Conservation (phyloP, 2,888 invertebrate genomes). For the Apamea anceps region DNA sequence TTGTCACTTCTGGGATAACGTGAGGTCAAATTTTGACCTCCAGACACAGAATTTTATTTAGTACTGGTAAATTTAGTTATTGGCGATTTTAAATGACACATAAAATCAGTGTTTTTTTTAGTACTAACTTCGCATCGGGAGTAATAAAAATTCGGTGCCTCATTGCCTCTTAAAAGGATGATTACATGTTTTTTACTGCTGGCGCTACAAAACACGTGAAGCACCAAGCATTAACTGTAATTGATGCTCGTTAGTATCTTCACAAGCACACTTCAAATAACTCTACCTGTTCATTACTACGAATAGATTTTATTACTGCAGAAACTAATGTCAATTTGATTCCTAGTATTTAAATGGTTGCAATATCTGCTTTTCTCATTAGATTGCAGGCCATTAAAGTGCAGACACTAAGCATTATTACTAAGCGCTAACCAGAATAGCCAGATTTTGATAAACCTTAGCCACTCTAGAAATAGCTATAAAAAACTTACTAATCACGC, state of each 20-base stretch:
- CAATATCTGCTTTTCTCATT: constrained; percentile 9
- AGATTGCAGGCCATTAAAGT: constrained; percentile 11
- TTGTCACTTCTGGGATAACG: neutral
- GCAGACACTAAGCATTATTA: constrained; percentile 23
- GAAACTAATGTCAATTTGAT: neutral
- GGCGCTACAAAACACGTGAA: constrained; percentile 42
- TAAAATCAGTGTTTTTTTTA: constrained; percentile 7
- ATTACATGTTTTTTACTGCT: constrained; percentile 38
- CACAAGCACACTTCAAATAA: constrained; percentile 21
- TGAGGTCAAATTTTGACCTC: neutral
- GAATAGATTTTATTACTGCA: constrained; percentile 2
- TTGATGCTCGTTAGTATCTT: constrained; percentile 19
- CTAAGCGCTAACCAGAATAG: constrained; percentile 45
- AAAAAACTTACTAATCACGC: constrained; percentile 42
- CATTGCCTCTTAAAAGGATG: constrained; percentile 15
- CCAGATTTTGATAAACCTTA: constrained; percentile 46
- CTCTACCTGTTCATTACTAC: constrained; percentile 9
- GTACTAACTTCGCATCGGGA: neutral
- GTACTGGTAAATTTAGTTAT: neutral
- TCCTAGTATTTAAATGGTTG: neutral
- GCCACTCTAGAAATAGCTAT: constrained; percentile 39
- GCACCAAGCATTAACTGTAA: constrained; percentile 33
- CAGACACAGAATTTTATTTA: neutral
- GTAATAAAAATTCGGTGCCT: constrained; percentile 15
- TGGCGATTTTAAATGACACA: neutral